Conservation (phyloP, 2,888 invertebrate genomes). For the Glomeris marginata region DNA sequence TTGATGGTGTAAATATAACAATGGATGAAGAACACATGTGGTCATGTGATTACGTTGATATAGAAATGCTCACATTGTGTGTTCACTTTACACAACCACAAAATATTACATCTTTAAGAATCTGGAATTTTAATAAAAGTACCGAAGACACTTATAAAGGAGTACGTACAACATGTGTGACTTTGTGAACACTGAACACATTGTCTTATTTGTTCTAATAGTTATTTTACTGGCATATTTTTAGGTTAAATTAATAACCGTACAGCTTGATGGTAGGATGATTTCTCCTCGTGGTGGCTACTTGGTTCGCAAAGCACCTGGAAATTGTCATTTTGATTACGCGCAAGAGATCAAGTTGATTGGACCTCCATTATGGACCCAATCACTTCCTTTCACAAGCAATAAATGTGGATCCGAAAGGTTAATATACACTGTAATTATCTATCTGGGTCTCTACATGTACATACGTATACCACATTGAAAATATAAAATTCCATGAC, state of each 20-base stretch:
- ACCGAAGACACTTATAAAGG: slow-evolving; percentile 31
- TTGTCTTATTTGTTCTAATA: background rate
- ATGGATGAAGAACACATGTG: slow-evolving; percentile 34
- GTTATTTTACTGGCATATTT: slow-evolving; percentile 15
- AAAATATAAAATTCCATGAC: too few relatives aligned
- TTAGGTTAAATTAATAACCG: slow-evolving; percentile 29
- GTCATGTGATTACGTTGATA: slow-evolving; percentile 35
- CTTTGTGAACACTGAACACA: background rate
- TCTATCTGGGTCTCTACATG: too few relatives aligned
- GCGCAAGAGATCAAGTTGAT: slow-evolving; percentile 44
- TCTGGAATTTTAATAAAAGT: slow-evolving; percentile 36
- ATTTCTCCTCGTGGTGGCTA: slow-evolving; percentile 34
- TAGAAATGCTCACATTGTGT: slow-evolving; percentile 33
- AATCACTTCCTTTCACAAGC: slow-evolving; percentile 22
- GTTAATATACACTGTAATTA: too few relatives aligned
- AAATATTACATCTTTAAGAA: slow-evolving; percentile 32
- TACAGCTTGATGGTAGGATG: slow-evolving; percentile 28
- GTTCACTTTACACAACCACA: slow-evolving; percentile 36
- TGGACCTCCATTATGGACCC: slow-evolving; percentile 4
- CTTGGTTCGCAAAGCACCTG: slow-evolving; percentile 53
- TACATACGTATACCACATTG: too few relatives aligned
- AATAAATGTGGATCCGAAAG: too few relatives aligned
- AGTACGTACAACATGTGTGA: slow-evolving; percentile 17
- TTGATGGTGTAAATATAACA: slow-evolving; percentile 33
- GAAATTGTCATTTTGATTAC: slow-evolving; percentile 58